Evolutionary conservation across 2,888 invertebrate species (phyloP).

Genomic region (Heteropelma amictum): DNA sequence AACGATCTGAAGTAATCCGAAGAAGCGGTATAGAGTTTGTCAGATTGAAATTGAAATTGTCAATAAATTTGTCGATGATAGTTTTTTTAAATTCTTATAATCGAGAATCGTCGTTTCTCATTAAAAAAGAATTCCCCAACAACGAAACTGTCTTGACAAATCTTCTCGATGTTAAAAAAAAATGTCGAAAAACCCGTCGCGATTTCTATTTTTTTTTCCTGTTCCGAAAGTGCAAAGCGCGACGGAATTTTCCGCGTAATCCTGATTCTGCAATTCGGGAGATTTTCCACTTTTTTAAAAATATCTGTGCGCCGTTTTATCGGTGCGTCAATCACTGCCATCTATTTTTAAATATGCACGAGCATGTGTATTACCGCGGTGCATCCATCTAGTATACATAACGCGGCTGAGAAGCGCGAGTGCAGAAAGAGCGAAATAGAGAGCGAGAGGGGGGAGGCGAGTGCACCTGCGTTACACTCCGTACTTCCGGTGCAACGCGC

Average conservation of each 20-base stretch:
- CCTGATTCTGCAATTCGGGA: neutral
- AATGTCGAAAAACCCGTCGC: too few relatives aligned
- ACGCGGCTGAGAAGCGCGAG: slow-evolving; percentile 31
- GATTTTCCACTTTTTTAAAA: neutral
- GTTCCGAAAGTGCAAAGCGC: neutral
- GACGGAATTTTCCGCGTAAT: neutral
- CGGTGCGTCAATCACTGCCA: slow-evolving; percentile 13
- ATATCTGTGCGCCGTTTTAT: neutral
- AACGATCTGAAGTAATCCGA: too few relatives aligned
- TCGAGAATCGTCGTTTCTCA: too few relatives aligned
- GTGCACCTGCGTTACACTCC: slow-evolving; percentile 67
- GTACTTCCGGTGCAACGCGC: slow-evolving; percentile 70
- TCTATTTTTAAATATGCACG: neutral
- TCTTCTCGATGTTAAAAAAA: too few relatives aligned
- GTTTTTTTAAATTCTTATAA: too few relatives aligned
- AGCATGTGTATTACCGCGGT: neutral
- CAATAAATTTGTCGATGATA: too few relatives aligned
- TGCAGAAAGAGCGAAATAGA: slow-evolving; percentile 37
- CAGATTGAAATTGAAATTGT: too few relatives aligned
- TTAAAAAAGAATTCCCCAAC: too few relatives aligned
- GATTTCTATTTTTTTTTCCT: too few relatives aligned
- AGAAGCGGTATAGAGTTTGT: too few relatives aligned
- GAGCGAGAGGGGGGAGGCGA: slow-evolving; percentile 33
- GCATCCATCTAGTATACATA: slow-evolving; percentile 35
- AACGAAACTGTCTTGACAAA: too few relatives aligned